A percentile compares a stretch with the other conserved stretches of the same genome.
Conservation (phyloP, 2,888 invertebrate species). For the Zootermopsis nevadensis region DNA sequence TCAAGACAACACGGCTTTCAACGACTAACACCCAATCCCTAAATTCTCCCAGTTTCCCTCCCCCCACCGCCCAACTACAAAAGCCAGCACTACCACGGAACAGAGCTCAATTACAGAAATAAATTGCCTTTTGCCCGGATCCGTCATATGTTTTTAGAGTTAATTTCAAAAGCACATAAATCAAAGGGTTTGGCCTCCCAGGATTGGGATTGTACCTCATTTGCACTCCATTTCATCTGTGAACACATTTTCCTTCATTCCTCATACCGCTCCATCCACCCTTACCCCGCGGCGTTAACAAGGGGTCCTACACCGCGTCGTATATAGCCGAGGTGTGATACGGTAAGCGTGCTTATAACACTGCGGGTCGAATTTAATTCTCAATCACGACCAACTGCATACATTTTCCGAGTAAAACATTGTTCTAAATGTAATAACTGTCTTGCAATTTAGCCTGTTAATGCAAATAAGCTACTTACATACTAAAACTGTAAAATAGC, state of each 20-base stretch:
- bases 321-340: conserved; percentile 17
- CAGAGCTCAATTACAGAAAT: conserved; percentile 53
- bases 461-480: too few species aligned
- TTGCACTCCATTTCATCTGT: conserved; percentile 46
- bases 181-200: conserved; percentile 52
- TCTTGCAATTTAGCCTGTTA: too few species aligned
- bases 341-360: neutral
- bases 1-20: conserved; percentile 42
- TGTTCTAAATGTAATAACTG: too few species aligned
- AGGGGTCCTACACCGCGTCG: neutral
- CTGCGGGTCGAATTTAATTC: neutral
- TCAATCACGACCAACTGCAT: neutral
- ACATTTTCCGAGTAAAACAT: too few species aligned
- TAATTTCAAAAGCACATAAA: conserved; percentile 54
- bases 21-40: conserved; percentile 42
- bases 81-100: neutral
- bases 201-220: conserved; percentile 43
- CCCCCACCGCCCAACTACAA: neutral
- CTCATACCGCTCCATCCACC: neutral
- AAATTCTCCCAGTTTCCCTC: neutral
- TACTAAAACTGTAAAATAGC: too few species aligned
- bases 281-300: neutral
- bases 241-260: conserved; percentile 13
- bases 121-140: conserved; percentile 53
- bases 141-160: conserved; percentile 52